Conservation (phyloP, 2,797 vertebrate species). For the Tadarida brasiliensis region DNA sequence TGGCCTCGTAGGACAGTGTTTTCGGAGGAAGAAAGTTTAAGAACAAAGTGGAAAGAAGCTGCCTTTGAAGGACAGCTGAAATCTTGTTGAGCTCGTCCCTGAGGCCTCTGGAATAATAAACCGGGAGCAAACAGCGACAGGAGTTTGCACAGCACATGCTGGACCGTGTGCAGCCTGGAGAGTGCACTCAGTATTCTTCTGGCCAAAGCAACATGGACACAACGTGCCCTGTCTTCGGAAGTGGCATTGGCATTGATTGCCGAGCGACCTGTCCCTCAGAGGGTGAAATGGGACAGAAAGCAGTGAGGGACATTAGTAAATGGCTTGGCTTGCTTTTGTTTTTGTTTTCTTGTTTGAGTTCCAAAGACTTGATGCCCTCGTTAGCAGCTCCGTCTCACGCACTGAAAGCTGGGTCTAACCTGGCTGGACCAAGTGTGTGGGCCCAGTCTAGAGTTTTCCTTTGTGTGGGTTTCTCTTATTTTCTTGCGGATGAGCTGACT, state of each 20-base stretch:
- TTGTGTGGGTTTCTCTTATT: background rate
- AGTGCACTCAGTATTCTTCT: background rate
- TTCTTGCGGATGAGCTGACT: background rate
- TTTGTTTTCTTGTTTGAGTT: background rate
- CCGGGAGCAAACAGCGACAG: conserved; percentile 12
- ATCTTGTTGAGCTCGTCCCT: conserved; percentile 7
- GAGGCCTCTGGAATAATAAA: conserved; percentile 60
- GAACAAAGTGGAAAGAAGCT: conserved; percentile 46
- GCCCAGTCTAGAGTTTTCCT: background rate
- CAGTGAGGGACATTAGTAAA: background rate
- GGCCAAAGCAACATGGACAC: background rate
- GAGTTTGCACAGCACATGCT: background rate
- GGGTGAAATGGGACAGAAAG: background rate
- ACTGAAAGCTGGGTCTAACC: background rate
- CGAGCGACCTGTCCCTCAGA: background rate
- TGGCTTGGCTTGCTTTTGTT: background rate
- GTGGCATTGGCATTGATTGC: background rate
- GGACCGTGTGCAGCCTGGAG: background rate
- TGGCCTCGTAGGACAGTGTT: background rate
- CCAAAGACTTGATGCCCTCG: background rate
- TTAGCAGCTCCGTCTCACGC: background rate
- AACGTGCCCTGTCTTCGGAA: background rate
- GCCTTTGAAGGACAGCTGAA: conserved; percentile 61
- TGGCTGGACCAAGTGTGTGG: background rate
- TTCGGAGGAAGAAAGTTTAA: conserved; percentile 36